Percentiles rank a stretch among this genome's conserved stretches.
phyloP scores from a whole-genome alignment of 1,140 invertebrate species.

The Drosophila bocki region DNA sequence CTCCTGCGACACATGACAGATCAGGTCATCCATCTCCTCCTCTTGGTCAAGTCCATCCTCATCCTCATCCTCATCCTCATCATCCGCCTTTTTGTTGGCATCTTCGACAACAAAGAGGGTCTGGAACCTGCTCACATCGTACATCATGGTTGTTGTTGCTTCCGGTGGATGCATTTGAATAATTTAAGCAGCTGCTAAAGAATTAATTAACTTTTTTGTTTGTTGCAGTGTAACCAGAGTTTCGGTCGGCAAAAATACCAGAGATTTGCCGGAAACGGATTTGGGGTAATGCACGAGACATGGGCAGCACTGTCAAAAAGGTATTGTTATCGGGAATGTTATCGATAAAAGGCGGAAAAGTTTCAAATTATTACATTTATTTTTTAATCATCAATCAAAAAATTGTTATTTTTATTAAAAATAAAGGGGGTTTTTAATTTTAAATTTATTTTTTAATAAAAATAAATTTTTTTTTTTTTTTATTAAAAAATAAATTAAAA shows the following conservation, averaged over 20 bases:
- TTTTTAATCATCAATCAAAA: no score
- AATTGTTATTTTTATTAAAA: no score
- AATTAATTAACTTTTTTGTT: constrained; percentile 21
- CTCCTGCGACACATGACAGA: neutral
- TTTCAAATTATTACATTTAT: neutral
- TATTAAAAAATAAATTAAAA: no score
- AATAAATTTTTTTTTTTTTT: no score
- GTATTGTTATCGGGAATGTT: neutral
- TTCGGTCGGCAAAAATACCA: neutral
- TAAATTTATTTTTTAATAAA: no score
- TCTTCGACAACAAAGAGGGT: neutral
- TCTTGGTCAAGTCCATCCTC: neutral
- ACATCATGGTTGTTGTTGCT: constrained; percentile 2
- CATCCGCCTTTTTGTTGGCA: neutral
- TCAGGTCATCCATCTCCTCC: neutral
- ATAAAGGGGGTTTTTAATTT: no score
- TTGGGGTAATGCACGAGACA: no score
- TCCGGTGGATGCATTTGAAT: constrained; percentile 15
- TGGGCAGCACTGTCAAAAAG: neutral
- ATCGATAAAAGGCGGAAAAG: neutral
- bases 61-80: neutral
- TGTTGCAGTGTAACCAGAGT: neutral
- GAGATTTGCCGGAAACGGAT: neutral
- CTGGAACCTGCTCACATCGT: constrained; percentile 7
- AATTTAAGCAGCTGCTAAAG: neutral